Conservation (phyloP, 2,113 vertebrate species). For the Lagopus muta region DNA sequence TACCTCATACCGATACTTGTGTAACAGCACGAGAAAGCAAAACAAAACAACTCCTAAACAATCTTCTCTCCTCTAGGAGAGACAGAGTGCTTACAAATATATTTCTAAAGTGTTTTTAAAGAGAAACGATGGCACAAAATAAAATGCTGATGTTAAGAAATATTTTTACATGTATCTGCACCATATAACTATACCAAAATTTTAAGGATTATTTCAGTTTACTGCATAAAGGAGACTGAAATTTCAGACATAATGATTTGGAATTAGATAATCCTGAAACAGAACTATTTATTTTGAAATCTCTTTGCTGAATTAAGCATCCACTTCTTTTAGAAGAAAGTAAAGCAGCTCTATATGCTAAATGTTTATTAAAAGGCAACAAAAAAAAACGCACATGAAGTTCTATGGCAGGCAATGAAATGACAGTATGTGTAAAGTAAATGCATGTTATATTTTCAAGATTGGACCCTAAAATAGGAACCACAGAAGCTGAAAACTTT, state of each 20-base stretch:
- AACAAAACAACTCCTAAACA: not conserved
- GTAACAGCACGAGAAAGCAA: not conserved
- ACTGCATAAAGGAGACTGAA: not conserved
- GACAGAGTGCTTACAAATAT: not conserved
- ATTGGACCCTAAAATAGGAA: constrained; percentile 38
- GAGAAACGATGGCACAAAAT: not conserved
- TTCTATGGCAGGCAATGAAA: constrained; percentile 19
- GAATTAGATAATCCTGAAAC: constrained; percentile 4
- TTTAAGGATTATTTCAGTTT: not conserved
- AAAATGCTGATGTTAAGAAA: not conserved
- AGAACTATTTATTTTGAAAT: not conserved
- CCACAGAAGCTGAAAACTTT: constrained; percentile 62
- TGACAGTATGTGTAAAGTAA: constrained; percentile 17
- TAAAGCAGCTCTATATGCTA: constrained; percentile 1
- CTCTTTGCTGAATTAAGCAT: not conserved
- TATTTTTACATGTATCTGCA: not conserved
- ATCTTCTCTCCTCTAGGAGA: not conserved
- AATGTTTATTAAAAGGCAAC: constrained; percentile 19
- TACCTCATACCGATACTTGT: not conserved
- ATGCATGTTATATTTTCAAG: constrained; percentile 2
- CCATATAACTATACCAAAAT: not conserved
- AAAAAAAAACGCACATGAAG: not conserved
- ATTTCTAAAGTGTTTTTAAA: not conserved
- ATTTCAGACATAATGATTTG: not conserved
- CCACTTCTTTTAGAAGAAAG: not conserved